These are phyloP conservation scores for Dendropsophus ebraccatus DNA, from an alignment of 2,113 vertebrate species.

Conservation along the genomic window DNA sequence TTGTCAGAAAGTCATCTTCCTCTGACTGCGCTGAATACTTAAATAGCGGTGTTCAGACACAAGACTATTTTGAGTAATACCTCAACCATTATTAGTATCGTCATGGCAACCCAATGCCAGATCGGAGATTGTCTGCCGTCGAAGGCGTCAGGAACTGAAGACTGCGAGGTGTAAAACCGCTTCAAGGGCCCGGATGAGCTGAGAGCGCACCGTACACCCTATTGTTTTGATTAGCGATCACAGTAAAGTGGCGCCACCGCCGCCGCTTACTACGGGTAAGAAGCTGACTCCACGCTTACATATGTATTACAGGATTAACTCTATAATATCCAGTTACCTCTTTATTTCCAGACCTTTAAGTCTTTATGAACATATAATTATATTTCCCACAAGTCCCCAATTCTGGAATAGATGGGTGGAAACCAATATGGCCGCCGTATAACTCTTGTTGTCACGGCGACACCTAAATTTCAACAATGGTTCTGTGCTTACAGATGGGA, in stretches of 20 bases:
- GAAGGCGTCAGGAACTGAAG: background rate
- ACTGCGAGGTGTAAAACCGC: constrained; percentile 8
- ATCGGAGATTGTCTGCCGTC: constrained; percentile 26
- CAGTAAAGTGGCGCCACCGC: background rate
- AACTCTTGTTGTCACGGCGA: too few species aligned
- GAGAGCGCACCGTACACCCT: background rate
- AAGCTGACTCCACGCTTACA: background rate
- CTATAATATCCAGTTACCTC: background rate
- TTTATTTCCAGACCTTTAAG: background rate
- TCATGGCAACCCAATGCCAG: constrained; percentile 34
- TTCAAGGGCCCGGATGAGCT: background rate
- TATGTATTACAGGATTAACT: background rate
- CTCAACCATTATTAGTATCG: constrained; percentile 50
- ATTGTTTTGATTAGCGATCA: background rate
- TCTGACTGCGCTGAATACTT: constrained; percentile 13
- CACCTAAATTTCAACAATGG: too few species aligned
- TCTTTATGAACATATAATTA: too few species aligned
- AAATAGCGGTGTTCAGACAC: constrained; percentile 15
- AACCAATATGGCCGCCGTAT: too few species aligned
- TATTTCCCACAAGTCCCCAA: too few species aligned
- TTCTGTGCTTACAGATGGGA: too few species aligned
- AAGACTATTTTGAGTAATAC: constrained; percentile 51
- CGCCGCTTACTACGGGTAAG: background rate
- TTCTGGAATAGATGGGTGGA: too few species aligned
- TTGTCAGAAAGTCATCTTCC: constrained; percentile 2